A percentile compares a stretch with the other conserved stretches of the same genome.
Evolutionary conservation across 2,113 vertebrate species (phyloP).

Genomic region (Silurus glanis): DNA sequence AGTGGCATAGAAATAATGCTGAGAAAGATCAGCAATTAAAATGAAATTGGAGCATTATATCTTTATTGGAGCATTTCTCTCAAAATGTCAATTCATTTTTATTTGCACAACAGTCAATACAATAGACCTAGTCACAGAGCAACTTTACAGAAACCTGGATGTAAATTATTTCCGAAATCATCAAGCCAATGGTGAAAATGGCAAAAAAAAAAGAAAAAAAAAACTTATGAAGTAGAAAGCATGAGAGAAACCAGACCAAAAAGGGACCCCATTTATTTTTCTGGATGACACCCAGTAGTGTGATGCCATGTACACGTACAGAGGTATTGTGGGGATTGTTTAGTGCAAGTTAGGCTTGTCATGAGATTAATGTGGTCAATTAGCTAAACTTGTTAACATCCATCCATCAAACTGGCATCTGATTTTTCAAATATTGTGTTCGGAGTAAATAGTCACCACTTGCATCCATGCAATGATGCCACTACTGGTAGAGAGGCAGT

Average conservation of each 20-base stretch:
- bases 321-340: neutral
- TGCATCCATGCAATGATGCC: neutral
- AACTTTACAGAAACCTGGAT: neutral
- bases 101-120: neutral
- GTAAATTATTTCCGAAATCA: neutral
- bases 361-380: neutral
- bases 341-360: neutral
- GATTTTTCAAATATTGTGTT: neutral
- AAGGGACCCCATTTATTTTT: neutral
- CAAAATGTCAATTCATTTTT: neutral
- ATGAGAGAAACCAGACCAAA: neutral
- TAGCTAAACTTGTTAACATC: neutral
- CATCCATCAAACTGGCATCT: neutral
- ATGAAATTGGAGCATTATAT: neutral
- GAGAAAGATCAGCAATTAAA: neutral
- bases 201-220: neutral
- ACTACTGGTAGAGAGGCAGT: slow-evolving; percentile 30
- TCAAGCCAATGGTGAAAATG: neutral
- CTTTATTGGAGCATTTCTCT: neutral
- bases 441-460: neutral
- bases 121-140: neutral
- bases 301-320: neutral
- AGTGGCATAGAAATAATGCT: neutral
- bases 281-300: neutral
- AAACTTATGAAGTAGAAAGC: neutral